Evolutionary conservation across 2,888 invertebrate species (phyloP).

Genomic region (Heliconius ethilla): DNA sequence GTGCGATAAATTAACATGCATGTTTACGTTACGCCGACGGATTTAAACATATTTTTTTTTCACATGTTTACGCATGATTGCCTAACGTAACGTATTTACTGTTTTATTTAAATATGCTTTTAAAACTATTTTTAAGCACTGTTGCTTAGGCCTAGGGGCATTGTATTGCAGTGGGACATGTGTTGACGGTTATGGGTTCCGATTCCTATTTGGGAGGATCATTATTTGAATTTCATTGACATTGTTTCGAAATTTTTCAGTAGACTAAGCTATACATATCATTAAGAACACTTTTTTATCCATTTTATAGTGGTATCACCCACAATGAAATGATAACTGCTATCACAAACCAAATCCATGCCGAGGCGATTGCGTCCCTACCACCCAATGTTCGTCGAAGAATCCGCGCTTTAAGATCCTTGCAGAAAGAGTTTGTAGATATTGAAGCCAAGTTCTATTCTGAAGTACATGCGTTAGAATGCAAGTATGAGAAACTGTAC

Average conservation of each 20-base stretch:
- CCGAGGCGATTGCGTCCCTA: conserved; percentile 83
- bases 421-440: conserved; percentile 92
- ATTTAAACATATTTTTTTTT: conserved; percentile 23
- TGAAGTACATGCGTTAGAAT: conserved; percentile 96
- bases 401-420: conserved; percentile 91
- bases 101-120: neutral
- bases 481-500: conserved; percentile 92
- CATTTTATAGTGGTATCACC: conserved; percentile 63
- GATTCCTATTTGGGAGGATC: neutral
- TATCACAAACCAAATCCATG: conserved; percentile 81
- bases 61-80: conserved; percentile 3
- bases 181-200: neutral
- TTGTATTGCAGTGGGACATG: neutral
- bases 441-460: conserved; percentile 96
- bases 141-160: neutral
- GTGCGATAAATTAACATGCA: conserved; percentile 33
- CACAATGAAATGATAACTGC: conserved; percentile 83
- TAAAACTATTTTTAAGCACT: too few relatives aligned
- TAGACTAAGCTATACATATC: neutral
- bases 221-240: too few relatives aligned
- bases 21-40: conserved; percentile 22
- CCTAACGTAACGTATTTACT: neutral
- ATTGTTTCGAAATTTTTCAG: neutral
- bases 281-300: neutral
- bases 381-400: conserved; percentile 90